Evolutionary conservation across 2,797 vertebrate species (phyloP), one percentile per base, ranked within the genome.

Genomic region (Falco columbarius): DNA sequence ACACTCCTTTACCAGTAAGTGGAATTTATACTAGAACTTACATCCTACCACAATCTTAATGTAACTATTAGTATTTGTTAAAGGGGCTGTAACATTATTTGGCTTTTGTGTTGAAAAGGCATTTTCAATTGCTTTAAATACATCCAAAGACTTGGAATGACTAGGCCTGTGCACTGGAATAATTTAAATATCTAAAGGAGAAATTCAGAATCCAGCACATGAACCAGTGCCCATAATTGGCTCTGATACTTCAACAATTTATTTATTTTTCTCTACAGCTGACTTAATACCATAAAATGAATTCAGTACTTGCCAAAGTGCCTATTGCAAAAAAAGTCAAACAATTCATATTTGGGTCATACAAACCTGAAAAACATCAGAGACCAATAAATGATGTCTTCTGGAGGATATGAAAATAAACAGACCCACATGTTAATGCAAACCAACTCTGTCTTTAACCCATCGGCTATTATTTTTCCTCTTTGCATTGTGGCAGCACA

Each of bases 241-340:
- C 93, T 94, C 89, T 66, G 87, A 94, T 83, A 96, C 79, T 90
- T 95, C 86, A 96, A 88, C 92, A 91, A 93, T 96, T 95, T 95
- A 93, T 95, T 96, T 97, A 92, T 95, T 97, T 97, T 96, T 95
- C 96, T 93, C 93, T 94, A 95, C 91, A 96, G 93, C 92, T 96
- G 95, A 97, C 86, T 95, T 97, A 92, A 95, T 83, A 95, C 84
- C 63, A 92, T 70, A 91, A 96, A 95, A 97, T 93, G 3, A 93
- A 97, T 97, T 96, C 94, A 97, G n/a, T 49, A 56, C 68, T 91
- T 95, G 93, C 94, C 95, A 97, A 95, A 94, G 95, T 56, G 93
- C 84, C 68, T 95, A 55, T 75, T 94, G 79, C 79, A 87, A 94
- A 94, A 95, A 79, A 93, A 95, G 79, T 93, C 51, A 77, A 95